A percentile compares a stretch with the other conserved stretches of the same genome.
These are phyloP conservation scores for Papilio xuthus DNA, from an alignment of 1,140 invertebrate species.

Conservation along the genomic window DNA sequence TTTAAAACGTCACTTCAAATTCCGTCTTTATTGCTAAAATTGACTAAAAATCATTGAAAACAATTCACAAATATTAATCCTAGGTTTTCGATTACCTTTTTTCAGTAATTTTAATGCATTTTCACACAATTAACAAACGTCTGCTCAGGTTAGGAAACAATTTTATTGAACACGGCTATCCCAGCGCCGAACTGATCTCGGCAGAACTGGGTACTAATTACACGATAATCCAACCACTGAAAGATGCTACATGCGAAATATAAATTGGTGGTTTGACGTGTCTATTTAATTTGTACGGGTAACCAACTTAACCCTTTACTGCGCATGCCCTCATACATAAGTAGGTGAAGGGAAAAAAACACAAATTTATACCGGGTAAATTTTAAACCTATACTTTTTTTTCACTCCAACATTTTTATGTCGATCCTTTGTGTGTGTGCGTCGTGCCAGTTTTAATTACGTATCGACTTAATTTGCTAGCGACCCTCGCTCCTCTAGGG, in stretches of 20 bases:
- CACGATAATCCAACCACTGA: slow-evolving; percentile 52
- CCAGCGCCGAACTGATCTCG: slow-evolving; percentile 55
- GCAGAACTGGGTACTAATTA: slow-evolving; percentile 60
- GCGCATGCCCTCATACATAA: slow-evolving; percentile 79
- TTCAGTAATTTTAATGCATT: neutral
- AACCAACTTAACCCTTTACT: slow-evolving; percentile 74
- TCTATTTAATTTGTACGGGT: slow-evolving; percentile 45
- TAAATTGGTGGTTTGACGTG: neutral
- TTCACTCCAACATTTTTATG: slow-evolving; percentile 77
- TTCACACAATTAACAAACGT: slow-evolving; percentile 20
- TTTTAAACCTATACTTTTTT: slow-evolving; percentile 82
- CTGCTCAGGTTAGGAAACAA: slow-evolving; percentile 38
- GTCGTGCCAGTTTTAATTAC: slow-evolving; percentile 80
- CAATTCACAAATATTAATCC: neutral
- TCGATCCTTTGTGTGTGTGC: slow-evolving; percentile 79
- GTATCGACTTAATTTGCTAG: slow-evolving; percentile 81
- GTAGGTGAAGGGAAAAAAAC: slow-evolving; percentile 80
- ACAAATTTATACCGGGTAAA: slow-evolving; percentile 82
- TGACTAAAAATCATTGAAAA: neutral
- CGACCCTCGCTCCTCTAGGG: slow-evolving; percentile 62
- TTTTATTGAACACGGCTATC: slow-evolving; percentile 48
- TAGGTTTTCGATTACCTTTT: neutral
- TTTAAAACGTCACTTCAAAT: no score
- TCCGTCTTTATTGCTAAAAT: neutral
- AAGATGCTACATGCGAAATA: slow-evolving; percentile 31